Evolutionary conservation across 2,113 vertebrate species (phyloP).

Genomic region (Anhinga rufa): DNA sequence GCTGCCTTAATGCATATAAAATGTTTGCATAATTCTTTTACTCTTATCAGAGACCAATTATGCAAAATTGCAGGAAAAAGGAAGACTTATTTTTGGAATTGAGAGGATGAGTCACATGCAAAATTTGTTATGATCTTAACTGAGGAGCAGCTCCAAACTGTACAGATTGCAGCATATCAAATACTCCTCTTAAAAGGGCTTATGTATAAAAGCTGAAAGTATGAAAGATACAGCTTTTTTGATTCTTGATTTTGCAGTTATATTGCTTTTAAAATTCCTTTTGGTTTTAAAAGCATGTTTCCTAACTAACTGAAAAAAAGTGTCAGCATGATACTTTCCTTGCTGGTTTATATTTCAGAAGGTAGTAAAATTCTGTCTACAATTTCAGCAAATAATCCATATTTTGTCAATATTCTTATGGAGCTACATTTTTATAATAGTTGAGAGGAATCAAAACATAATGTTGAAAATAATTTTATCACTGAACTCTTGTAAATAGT

Average conservation of each 20-base stretch:
- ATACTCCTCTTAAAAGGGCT: not conserved
- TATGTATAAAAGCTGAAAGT: not conserved
- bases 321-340: not conserved
- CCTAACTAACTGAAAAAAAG: not conserved
- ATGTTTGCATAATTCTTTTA: conserved; percentile 8
- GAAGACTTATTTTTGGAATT: conserved; percentile 35
- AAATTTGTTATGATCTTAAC: not conserved
- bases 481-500: not conserved
- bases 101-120: conserved; percentile 33
- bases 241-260: not conserved
- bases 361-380: not conserved
- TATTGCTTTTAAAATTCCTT: not conserved
- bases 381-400: not conserved
- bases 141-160: not conserved
- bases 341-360: not conserved
- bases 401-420: not conserved
- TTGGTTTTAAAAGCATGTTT: not conserved
- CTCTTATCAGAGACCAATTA: conserved; percentile 31
- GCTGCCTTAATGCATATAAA: not conserved
- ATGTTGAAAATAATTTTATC: not conserved
- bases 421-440: not conserved
- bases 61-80: conserved; percentile 32
- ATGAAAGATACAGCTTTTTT: not conserved
- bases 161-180: not conserved
- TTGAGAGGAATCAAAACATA: not conserved